A percentile compares a stretch with the other conserved stretches of the same genome.
These are phyloP conservation scores for Mormoops blainvillei DNA, from an alignment of 2,113 vertebrate genomes.

Conservation along the genomic window DNA sequence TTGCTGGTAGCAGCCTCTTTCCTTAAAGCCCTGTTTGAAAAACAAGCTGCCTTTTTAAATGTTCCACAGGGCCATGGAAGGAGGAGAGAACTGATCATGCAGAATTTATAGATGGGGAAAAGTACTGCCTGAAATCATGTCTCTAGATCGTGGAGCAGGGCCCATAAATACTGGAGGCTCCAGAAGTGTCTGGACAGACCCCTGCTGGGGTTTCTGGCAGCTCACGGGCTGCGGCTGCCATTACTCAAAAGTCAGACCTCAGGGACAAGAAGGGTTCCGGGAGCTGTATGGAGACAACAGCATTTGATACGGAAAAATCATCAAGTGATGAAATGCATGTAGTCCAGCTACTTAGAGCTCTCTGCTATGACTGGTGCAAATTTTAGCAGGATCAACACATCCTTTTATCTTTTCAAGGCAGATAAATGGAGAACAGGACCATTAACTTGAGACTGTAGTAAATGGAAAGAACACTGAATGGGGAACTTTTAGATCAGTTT, in stretches of 20 bases:
- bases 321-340: background rate
- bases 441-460: background rate
- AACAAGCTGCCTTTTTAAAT: constrained; percentile 58
- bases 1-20: constrained; percentile 37
- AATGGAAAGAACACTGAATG: background rate
- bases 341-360: background rate
- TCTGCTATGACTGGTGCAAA: background rate
- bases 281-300: constrained; percentile 19
- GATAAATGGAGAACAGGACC: background rate
- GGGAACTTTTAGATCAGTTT: background rate
- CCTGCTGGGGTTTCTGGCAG: constrained; percentile 1
- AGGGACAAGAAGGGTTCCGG: background rate
- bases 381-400: background rate
- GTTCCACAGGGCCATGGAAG: constrained; percentile 5
- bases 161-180: constrained; percentile 47
- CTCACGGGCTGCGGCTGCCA: background rate
- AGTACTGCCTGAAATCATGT: constrained; percentile 54
- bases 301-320: constrained; percentile 14
- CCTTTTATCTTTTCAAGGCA: constrained; percentile 40
- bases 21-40: constrained; percentile 27
- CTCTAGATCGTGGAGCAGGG: background rate
- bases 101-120: constrained; percentile 55
- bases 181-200: background rate
- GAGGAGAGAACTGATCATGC: background rate
- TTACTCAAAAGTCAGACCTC: constrained; percentile 48